These are phyloP conservation scores for Hirtodrosophila trivittata DNA, from an alignment of 2,888 invertebrate species.

Conservation along the genomic window DNA sequence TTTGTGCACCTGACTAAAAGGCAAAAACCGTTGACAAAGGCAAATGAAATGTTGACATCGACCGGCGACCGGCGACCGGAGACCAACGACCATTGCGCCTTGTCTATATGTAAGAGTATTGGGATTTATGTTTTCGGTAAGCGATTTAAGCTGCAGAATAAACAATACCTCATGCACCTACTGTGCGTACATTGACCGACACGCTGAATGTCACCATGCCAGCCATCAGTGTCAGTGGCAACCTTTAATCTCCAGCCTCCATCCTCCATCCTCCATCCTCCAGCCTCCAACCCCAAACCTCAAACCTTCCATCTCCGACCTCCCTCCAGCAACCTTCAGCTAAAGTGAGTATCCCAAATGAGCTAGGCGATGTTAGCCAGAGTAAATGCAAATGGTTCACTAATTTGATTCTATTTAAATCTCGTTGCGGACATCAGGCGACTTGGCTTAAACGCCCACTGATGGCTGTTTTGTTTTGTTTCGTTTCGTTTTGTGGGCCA, in stretches of 20 bases:
- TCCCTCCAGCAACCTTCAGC: background rate
- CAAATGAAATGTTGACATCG: slow-evolving; percentile 62
- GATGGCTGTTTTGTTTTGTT: slow-evolving; percentile 65
- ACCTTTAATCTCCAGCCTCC: background rate
- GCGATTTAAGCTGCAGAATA: slow-evolving; percentile 74
- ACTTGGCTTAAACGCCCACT: slow-evolving; percentile 76
- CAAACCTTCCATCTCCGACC: too few relatives aligned
- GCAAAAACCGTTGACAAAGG: slow-evolving; percentile 73
- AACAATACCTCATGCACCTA: slow-evolving; percentile 64
- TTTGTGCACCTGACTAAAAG: slow-evolving; percentile 73
- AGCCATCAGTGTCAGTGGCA: too few relatives aligned
- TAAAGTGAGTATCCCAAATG: slow-evolving; percentile 27
- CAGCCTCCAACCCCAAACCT: background rate
- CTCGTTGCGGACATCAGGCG: slow-evolving; percentile 79
- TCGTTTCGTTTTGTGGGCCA: background rate
- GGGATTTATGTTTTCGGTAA: slow-evolving; percentile 77
- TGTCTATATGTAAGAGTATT: slow-evolving; percentile 47
- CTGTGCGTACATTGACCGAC: slow-evolving; percentile 64
- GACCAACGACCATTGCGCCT: slow-evolving; percentile 14
- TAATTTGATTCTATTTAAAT: slow-evolving; percentile 81
- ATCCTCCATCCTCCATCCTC: background rate
- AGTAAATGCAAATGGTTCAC: slow-evolving; percentile 65
- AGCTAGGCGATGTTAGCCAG: slow-evolving; percentile 29
- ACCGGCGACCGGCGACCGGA: slow-evolving; percentile 11
- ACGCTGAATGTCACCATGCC: background rate